phyloP scores from a whole-genome alignment of 2,113 vertebrate species.

The Brachyhypopomus occidentalis region DNA sequence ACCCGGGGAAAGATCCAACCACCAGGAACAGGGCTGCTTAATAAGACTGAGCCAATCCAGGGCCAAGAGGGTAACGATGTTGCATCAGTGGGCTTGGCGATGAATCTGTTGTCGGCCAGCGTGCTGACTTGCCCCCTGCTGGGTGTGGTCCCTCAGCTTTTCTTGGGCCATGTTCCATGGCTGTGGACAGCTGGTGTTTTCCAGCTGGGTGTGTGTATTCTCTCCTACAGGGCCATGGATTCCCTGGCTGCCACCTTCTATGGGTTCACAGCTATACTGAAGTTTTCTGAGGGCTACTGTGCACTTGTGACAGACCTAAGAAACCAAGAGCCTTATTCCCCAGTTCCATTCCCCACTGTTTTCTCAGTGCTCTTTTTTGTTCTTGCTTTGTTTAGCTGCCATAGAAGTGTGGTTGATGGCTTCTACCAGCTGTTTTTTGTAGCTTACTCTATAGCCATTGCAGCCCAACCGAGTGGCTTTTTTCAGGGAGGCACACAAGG shows the following conservation, averaged over 20 bases:
- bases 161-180: constrained; percentile 81
- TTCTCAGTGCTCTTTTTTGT: constrained; percentile 80
- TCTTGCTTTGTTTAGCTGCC: constrained; percentile 76
- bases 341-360: constrained; percentile 73
- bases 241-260: constrained; percentile 76
- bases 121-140: constrained; percentile 81
- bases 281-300: constrained; percentile 78
- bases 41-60: constrained; percentile 45
- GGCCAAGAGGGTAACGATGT: constrained; percentile 51
- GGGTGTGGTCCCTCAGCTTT: constrained; percentile 74
- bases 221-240: constrained; percentile 78
- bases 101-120: constrained; percentile 81
- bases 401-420: constrained; percentile 74
- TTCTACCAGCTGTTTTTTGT: constrained; percentile 79
- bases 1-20: constrained; percentile 65
- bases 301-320: constrained; percentile 70
- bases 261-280: constrained; percentile 79
- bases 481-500: constrained; percentile 80
- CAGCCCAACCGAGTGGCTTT: constrained; percentile 75
- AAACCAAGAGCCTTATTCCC: constrained; percentile 60
- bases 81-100: constrained; percentile 66
- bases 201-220: constrained; percentile 78
- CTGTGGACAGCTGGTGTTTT: constrained; percentile 82
- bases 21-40: constrained; percentile 67
- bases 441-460: constrained; percentile 78